phyloP scores from a whole-genome alignment of 2,797 vertebrate genomes.

The Xyrichtys novacula region DNA sequence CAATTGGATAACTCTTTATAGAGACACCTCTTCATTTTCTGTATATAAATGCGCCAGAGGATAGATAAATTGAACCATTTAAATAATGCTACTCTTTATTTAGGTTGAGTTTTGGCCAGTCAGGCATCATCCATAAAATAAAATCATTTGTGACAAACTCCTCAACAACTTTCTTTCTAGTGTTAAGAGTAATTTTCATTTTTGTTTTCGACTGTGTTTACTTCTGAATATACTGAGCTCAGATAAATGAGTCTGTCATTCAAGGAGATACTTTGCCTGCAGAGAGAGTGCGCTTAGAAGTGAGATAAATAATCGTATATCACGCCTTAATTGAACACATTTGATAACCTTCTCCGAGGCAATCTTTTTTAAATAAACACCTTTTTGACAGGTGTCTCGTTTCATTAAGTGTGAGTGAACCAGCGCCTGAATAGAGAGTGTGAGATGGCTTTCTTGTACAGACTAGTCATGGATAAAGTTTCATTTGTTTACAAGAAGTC shows the following conservation, averaged over 20 bases:
- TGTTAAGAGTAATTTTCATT: not conserved
- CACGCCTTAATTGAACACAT: no score
- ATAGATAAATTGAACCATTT: not conserved
- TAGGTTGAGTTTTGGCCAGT: no score
- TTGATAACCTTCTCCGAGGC: no score
- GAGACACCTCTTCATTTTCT: slow-evolving; percentile 6
- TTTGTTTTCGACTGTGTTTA: no score
- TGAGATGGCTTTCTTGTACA: slow-evolving; percentile 35
- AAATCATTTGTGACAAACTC: no score
- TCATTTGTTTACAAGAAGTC: not conserved
- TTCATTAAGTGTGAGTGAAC: slow-evolving; percentile 17
- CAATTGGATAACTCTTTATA: slow-evolving; percentile 21
- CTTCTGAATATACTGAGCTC: no score
- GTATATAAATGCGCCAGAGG: not conserved
- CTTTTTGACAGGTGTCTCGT: slow-evolving; percentile 11
- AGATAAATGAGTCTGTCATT: no score
- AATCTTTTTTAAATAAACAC: no score
- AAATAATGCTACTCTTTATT: not conserved
- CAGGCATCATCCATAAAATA: no score
- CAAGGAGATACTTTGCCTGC: no score
- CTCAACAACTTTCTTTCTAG: not conserved
- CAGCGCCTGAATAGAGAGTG: slow-evolving; percentile 57
- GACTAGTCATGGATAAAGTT: slow-evolving; percentile 66
- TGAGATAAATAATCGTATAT: no score
- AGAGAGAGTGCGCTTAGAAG: no score